Evolutionary conservation across 2,797 vertebrate genomes (phyloP).

Genomic region (Phalloptychus januarius): DNA sequence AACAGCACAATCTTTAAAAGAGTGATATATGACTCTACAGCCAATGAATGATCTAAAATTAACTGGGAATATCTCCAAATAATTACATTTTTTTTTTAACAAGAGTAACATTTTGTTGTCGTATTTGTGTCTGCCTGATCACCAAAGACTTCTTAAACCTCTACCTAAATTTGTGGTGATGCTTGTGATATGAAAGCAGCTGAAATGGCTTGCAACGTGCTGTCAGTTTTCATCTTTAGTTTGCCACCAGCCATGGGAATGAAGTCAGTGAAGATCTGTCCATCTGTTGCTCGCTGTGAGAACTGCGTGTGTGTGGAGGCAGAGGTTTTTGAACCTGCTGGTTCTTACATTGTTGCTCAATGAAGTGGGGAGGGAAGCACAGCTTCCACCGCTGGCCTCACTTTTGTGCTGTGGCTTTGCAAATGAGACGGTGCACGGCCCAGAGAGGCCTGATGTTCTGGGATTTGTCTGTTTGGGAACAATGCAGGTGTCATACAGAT

Average conservation of each 20-base stretch:
- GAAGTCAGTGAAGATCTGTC: slow-evolving; percentile 21
- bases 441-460: slow-evolving; percentile 48
- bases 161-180: neutral
- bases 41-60: neutral
- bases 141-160: too few species aligned
- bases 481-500: slow-evolving; percentile 41
- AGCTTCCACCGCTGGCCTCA: slow-evolving; percentile 50
- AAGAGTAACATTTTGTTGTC: neutral
- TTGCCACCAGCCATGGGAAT: neutral
- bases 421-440: slow-evolving; percentile 34
- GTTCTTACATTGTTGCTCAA: slow-evolving; percentile 60
- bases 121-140: too few species aligned
- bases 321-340: slow-evolving; percentile 57
- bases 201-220: neutral
- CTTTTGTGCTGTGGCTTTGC: slow-evolving; percentile 49
- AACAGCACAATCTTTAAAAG: neutral
- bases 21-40: neutral
- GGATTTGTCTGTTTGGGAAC: slow-evolving; percentile 34
- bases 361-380: slow-evolving; percentile 55
- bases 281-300: slow-evolving; percentile 3
- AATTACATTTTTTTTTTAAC: neutral
- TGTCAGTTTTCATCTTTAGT: neutral
- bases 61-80: neutral
- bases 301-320: slow-evolving; percentile 39
- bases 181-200: neutral